Base-by-base conservation (phyloP, 2,113 vertebrate genomes). In the Dipodomys spectabilis region DNA sequence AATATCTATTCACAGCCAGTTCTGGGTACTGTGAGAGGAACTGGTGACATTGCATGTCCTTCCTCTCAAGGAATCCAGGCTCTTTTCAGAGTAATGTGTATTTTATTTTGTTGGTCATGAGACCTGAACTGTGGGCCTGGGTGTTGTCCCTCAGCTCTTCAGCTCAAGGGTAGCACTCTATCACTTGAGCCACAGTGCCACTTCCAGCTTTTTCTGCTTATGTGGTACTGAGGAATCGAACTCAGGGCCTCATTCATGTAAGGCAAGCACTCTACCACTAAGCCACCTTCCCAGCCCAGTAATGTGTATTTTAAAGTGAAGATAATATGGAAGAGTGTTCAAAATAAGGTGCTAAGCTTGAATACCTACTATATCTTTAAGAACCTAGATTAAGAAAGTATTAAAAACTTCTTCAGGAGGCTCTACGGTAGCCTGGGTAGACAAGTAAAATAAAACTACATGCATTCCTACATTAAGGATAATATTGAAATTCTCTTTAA, bases 241-340 rank as follows among this genome's bases (percentile, higher is more conserved):
- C 39, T 5, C 3, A 39, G 39, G 39, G 39, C 39, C 39, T 39
- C 39, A 39, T 39, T 39, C 39, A 39, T 39, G 39, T 39, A 39
- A 39, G 39, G 39, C 39, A 39, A 39, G 39, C 5, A 39, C 39
- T 39, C 39, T 39, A 39, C 39, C 39, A 39, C 39, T 39, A 5
- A 39, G 5, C 39, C 39, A 39, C 39, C 39, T 39, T 39, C 39
- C 39, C 39, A 39, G 39, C 39, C 39, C 39, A 39, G 39, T 39
- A 92, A 60, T 10, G 16, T 77, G 45, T 12, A 49, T 82, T 91
- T 88, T 82, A 80, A 88, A 60, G 27, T 86, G 62, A 32, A 83
- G 6, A 23, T 83, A 8, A 67, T 67, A 82, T 75, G 20, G 69
- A 92, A 89, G 64, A 64, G 79, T 79, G 35, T 11, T 60, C 15